Base-by-base conservation (phyloP, 2,113 vertebrate species). In the Prolemur simus region DNA sequence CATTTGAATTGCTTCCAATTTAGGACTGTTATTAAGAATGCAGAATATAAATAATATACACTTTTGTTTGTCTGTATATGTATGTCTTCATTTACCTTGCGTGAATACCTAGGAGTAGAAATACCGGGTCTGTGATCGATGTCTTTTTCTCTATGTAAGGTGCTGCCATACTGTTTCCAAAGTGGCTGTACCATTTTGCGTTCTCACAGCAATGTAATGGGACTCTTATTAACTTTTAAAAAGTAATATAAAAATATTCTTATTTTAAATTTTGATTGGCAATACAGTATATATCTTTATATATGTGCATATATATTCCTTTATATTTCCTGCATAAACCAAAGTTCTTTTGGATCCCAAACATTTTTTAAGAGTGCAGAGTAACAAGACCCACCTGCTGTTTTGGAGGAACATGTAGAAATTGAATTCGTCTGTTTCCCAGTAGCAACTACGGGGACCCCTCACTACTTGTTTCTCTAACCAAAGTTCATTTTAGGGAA, bases 141-240 rank as follows among this genome's bases (percentile, higher is more conserved):
- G 5, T 2, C 11, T 8, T 4, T 37, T 3, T 76, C 25, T 5
- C 47, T 34, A 1, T 29, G 1, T 5, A 8, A 56, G 37, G 5
- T 27, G 14, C 25, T 5, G 8, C 63, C 34, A 8, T 11, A 4
- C 8, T 21, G 6, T 21, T 39, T n/a, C 27, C 64, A 32, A 58
- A 25, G 21, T 60, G 63, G 42, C 81, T 42, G 27, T 37, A 11
- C 7, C 10, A 20, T 23, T 42, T 6, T 6, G 11, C 20, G 32
- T 18, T 49, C 37, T 39, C 32, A 2, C 8, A 18, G 29, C 39
- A 49, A 11, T 11, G 5, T 8, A 25, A 52, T 8, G 15, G 47
- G 8, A 76, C 37, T 14, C 20, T 52, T 52, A n/a, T 14, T 52
- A 27, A 27, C 66, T 47, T 25, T 66, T 13, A 23, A 18, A 39